Conservation (phyloP, 1,140 invertebrate species). For the Sarcophaga peregrina region DNA sequence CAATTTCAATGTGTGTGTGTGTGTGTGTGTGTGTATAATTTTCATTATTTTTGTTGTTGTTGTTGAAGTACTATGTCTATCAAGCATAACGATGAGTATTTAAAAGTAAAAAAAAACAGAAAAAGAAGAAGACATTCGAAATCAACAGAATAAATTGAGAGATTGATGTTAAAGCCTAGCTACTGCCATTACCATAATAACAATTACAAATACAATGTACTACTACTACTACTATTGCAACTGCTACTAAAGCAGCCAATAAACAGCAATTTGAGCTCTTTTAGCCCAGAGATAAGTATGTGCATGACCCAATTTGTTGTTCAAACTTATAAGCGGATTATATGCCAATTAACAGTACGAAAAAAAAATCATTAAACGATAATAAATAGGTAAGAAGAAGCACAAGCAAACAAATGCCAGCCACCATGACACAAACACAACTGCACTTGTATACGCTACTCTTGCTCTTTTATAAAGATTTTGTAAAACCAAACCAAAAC, state of each 20-base stretch:
- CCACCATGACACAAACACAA: not conserved
- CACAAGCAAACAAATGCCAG: not conserved
- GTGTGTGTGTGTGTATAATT: no score
- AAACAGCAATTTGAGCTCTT: no score
- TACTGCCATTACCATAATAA: not conserved
- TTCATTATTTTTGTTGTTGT: no score
- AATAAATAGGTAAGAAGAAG: not conserved
- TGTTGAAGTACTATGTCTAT: no score
- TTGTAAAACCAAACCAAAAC: not conserved
- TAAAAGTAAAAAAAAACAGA: no score
- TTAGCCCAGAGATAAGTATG: no score
- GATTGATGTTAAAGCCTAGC: no score
- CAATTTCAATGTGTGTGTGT: no score
- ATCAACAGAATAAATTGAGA: no score
- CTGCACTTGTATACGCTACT: not conserved
- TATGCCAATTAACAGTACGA: constrained; percentile 32
- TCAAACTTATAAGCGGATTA: constrained; percentile 40
- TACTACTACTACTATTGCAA: not conserved
- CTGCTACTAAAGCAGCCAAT: not conserved
- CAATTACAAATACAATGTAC: not conserved
- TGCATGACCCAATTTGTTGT: constrained; percentile 37
- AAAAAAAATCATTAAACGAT: not conserved
- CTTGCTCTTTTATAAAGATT: not conserved
- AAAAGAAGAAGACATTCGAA: no score
- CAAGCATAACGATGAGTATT: no score